Percentiles rank a stretch among this genome's conserved stretches.
These are phyloP conservation scores for Agrotis exclamationis DNA, from an alignment of 2,888 invertebrate species.

Conservation along the genomic window DNA sequence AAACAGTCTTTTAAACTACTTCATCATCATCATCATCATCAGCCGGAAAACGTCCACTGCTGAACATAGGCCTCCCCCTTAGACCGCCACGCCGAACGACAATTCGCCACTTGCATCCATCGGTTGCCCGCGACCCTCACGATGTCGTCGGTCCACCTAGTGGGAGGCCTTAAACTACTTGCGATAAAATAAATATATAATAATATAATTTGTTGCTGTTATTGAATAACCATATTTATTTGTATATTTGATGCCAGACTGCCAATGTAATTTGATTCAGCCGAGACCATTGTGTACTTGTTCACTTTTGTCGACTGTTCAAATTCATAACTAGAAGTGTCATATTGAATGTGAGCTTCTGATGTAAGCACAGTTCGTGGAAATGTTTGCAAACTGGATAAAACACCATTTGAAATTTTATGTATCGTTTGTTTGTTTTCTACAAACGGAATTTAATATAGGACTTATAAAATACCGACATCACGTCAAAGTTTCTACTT, in stretches of 20 bases:
- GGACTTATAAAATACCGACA: neutral
- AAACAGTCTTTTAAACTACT: neutral
- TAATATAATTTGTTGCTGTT: neutral
- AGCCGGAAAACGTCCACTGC: no score
- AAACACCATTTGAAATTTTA: neutral
- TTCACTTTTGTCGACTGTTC: neutral
- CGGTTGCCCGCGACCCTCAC: no score
- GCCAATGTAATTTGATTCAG: neutral
- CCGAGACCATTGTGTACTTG: neutral
- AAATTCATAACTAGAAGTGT: conserved; percentile 9
- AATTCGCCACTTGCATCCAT: no score
- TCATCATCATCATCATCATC: no score
- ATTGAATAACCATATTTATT: neutral
- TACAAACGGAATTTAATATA: neutral
- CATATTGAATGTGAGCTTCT: neutral
- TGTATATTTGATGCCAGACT: neutral
- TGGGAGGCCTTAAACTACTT: no score
- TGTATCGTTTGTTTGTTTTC: neutral
- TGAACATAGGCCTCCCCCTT: no score
- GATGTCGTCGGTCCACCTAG: no score
- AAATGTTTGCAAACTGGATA: neutral
- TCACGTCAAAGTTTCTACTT: conserved; percentile 2
- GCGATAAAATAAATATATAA: neutral
- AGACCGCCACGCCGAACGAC: no score
- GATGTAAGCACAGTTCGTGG: neutral